Percentiles rank a stretch among this genome's conserved stretches.
These are phyloP conservation scores for Trachelus iudaicus DNA, from an alignment of 2,888 invertebrate genomes.

Conservation along the genomic window DNA sequence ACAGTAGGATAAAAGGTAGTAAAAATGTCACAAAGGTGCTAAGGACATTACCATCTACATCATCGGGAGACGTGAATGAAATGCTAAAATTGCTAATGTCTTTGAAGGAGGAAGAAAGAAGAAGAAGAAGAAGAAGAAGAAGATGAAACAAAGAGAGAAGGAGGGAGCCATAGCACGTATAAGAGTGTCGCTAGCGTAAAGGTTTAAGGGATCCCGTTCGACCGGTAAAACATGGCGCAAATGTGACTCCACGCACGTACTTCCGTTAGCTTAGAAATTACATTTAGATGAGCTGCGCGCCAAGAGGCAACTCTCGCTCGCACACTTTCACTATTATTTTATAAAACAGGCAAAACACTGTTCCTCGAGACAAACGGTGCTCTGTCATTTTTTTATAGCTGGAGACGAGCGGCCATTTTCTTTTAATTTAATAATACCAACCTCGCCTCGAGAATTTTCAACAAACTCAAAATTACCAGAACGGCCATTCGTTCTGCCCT, in stretches of 20 bases:
- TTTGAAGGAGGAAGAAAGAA: background rate
- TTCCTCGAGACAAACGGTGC: background rate
- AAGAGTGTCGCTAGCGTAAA: background rate
- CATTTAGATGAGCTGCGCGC: background rate
- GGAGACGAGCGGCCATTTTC: background rate
- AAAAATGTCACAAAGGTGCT: background rate
- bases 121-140: background rate
- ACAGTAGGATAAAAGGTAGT: background rate
- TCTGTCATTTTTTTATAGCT: background rate
- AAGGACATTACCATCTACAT: background rate
- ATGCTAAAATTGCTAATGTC: background rate
- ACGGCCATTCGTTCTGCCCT: background rate
- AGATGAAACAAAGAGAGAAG: background rate
- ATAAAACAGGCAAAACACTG: background rate
- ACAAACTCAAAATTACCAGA: background rate
- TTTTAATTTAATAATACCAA: background rate
- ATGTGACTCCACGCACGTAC: background rate
- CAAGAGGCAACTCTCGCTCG: background rate
- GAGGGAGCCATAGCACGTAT: background rate
- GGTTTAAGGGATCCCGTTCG: background rate
- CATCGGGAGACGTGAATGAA: background rate
- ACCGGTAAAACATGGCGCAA: background rate
- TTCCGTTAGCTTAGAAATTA: background rate
- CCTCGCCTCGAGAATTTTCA: background rate
- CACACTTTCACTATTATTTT: background rate